Evolutionary conservation across 2,797 vertebrate species (phyloP).

Genomic region (Esox masquinongy): DNA sequence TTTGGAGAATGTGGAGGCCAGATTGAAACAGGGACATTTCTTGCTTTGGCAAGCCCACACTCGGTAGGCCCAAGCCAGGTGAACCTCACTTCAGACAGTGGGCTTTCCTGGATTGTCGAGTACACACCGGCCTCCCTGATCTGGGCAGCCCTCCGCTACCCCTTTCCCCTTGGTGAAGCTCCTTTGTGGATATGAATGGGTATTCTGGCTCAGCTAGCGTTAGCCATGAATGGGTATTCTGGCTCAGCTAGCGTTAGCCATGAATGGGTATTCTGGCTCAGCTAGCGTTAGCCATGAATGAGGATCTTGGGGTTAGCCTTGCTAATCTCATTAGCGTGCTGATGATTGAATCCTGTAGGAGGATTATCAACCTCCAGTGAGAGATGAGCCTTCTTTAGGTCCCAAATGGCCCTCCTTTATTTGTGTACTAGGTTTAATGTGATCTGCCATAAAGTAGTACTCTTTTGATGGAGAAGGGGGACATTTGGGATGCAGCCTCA

Average conservation of each 20-base stretch:
- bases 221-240: too few species aligned
- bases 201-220: conserved; percentile 22
- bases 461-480: too few species aligned
- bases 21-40: conserved; percentile 18
- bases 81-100: not conserved
- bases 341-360: conserved; percentile 69
- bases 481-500: conserved; percentile 20
- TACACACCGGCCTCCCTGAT: conserved; percentile 24
- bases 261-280: conserved; percentile 16
- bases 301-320: conserved; percentile 51
- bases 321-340: conserved; percentile 64
- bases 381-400: conserved; percentile 31
- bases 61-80: conserved; percentile 30
- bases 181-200: conserved; percentile 16
- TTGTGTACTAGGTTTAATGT: too few species aligned
- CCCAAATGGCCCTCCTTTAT: too few species aligned
- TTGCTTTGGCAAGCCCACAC: conserved; percentile 28
- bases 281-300: too few species aligned
- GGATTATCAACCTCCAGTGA: conserved; percentile 48
- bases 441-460: too few species aligned
- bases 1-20: conserved; percentile 12
- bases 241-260: too few species aligned
- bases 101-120: conserved; percentile 30
- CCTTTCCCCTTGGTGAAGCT: conserved; percentile 13
- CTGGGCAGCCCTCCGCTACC: conserved; percentile 10